Evolutionary conservation across 2,888 invertebrate genomes (phyloP), one percentile per base, ranked within the genome.

Genomic region (Margaritifera margaritifera): DNA sequence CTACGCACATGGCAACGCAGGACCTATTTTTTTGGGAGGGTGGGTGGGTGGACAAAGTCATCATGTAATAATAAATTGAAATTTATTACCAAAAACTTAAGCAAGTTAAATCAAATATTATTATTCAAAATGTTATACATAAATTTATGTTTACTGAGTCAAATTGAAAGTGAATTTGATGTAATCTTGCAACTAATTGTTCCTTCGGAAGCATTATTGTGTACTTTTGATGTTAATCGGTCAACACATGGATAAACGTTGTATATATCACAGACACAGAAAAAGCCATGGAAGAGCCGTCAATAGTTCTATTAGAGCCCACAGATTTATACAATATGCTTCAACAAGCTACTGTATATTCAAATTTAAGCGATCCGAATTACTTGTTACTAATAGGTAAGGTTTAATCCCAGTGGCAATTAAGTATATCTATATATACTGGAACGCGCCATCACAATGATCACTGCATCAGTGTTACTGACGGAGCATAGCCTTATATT

Each of bases 261-360:
- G 50, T 51, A 27, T n/a, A 51, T 53, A 24, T n/a, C 25, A 51
- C 53, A 54, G 22, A 51, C 15, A 51, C n/a, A 22, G 20, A 22
- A 64, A n/a, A 15, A 65, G 71, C 52, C 15, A 86, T 86, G 82
- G 84, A 77, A 54, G 86, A 87, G 8, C 58, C 42, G 15, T 42
- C 42, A 42, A 42, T 89, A 59, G 80, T 77, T 53, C 72, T 89
- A 2, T 77, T 88, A 61, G 84, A 87, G 59, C 87, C 89, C 11
- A 86, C 80, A 31, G 83, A 82, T 50, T 73, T 90, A 15, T 90
- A 89, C 75, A 90, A 90, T 73, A 75, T 89, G 74, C 79, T 90
- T 4, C 89, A 89, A 71, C 85, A 86, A 67, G 83, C 84, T 24
- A 83, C 83, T 52, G 71, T 81, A 19, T 85, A 78, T 76, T 81